Conservation (phyloP, 2,888 invertebrate species). For the Sphaeridia pumilis region DNA sequence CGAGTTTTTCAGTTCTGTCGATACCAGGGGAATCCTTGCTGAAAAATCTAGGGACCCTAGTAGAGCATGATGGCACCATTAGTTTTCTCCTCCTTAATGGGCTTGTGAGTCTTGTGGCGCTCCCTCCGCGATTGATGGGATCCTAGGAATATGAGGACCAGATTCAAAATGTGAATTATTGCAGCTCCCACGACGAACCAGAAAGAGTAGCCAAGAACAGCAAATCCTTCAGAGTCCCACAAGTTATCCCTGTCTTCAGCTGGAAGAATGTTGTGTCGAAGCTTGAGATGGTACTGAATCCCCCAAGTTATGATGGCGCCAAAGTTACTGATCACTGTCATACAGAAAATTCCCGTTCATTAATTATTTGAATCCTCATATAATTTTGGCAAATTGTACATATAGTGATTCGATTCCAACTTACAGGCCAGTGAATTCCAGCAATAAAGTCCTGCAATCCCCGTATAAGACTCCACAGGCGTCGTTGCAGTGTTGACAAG, state of each 20-base stretch:
- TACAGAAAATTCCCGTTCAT: constrained; percentile 39
- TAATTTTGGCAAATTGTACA: background rate
- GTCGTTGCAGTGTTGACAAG: constrained; percentile 68
- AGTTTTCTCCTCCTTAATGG: constrained; percentile 62
- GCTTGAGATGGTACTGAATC: constrained; percentile 66
- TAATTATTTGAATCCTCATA: background rate
- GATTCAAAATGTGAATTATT: constrained; percentile 57
- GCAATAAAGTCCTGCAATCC: constrained; percentile 57
- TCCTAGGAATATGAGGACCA: constrained; percentile 59
- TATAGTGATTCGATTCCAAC: constrained; percentile 35
- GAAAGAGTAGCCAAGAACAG: constrained; percentile 75
- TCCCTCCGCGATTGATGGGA: constrained; percentile 53
- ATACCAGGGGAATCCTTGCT: background rate
- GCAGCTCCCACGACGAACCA: constrained; percentile 66
- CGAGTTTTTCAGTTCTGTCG: background rate
- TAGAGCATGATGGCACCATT: constrained; percentile 78
- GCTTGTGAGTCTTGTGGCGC: constrained; percentile 51
- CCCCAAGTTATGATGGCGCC: constrained; percentile 70
- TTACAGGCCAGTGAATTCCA: constrained; percentile 68
- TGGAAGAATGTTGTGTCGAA: constrained; percentile 70
- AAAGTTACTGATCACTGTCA: constrained; percentile 60
- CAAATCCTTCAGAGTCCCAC: constrained; percentile 72
- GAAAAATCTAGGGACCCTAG: constrained; percentile 38
- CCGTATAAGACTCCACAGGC: constrained; percentile 54
- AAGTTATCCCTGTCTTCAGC: constrained; percentile 62